These are phyloP conservation scores for Meda fulgida DNA, from an alignment of 2,797 vertebrate genomes.

Conservation along the genomic window DNA sequence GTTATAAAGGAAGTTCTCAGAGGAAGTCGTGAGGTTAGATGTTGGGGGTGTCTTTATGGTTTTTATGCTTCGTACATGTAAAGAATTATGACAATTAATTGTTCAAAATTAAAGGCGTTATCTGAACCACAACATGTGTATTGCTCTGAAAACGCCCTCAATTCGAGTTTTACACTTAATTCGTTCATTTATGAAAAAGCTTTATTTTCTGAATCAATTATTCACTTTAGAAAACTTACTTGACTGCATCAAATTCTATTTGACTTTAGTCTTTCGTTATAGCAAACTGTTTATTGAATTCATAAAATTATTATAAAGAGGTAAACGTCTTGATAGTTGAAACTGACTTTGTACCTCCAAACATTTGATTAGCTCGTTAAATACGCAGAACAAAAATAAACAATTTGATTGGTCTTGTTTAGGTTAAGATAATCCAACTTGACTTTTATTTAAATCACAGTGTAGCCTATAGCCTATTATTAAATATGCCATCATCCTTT, in stretches of 20 bases:
- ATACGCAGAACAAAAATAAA: not conserved
- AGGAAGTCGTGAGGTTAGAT: not conserved
- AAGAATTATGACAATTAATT: not conserved
- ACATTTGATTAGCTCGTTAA: not conserved
- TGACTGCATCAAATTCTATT: not conserved
- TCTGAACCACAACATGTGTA: not conserved
- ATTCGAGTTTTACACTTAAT: not conserved
- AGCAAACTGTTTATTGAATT: not conserved
- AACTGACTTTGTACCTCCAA: not conserved
- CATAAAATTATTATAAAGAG: not conserved
- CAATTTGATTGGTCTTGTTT: not conserved
- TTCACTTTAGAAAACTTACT: not conserved
- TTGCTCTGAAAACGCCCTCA: not conserved
- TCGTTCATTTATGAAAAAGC: not conserved
- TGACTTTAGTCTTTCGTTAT: slow-evolving; percentile 5
- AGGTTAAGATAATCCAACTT: not conserved
- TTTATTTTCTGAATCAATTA: not conserved
- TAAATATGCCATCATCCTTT: not conserved
- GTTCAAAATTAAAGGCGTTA: not conserved
- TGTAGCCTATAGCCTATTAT: not conserved
- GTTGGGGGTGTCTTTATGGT: not conserved
- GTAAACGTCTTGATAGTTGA: not conserved
- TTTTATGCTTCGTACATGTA: not conserved
- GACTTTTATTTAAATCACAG: not conserved
- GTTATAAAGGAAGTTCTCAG: not conserved